Percentiles rank a stretch among this genome's conserved stretches.
phyloP scores from a whole-genome alignment of 2,797 vertebrate genomes.

The Oophaga sylvatica region DNA sequence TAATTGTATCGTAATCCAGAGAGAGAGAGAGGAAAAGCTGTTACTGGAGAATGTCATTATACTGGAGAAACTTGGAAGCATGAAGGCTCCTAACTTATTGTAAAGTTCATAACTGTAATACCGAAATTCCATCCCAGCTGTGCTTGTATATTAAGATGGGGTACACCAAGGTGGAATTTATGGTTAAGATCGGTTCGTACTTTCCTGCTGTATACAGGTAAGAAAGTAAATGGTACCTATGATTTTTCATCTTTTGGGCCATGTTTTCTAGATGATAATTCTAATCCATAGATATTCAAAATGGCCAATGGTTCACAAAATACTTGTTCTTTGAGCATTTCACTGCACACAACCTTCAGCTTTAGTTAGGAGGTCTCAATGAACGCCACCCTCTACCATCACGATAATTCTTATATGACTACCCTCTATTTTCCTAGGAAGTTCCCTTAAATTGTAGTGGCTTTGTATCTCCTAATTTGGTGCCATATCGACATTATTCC shows the following conservation, averaged over 20 bases:
- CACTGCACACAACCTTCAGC: background rate
- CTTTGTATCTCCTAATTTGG: background rate
- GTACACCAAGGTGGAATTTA: background rate
- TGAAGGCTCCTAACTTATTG: constrained; percentile 1
- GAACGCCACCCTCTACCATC: background rate
- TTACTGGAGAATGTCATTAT: constrained; percentile 44
- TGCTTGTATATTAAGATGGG: background rate
- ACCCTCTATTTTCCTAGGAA: background rate
- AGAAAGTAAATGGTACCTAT: background rate
- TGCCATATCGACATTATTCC: background rate
- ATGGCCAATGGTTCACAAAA: background rate
- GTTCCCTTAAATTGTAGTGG: background rate
- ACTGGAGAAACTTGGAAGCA: background rate
- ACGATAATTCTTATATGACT: background rate
- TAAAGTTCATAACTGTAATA: constrained; percentile 14
- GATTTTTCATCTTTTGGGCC: background rate
- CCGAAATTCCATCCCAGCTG: background rate
- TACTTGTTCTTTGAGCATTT: background rate
- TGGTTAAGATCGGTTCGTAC: background rate
- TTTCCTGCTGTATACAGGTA: background rate
- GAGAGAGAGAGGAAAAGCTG: constrained; percentile 40
- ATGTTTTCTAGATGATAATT: background rate
- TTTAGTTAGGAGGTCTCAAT: background rate
- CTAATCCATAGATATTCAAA: background rate
- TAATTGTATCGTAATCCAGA: constrained; percentile 52